Percentiles rank a stretch among this genome's conserved stretches.
Evolutionary conservation across 2,888 invertebrate species (phyloP).

Genomic region (Tetropium fuscum): DNA sequence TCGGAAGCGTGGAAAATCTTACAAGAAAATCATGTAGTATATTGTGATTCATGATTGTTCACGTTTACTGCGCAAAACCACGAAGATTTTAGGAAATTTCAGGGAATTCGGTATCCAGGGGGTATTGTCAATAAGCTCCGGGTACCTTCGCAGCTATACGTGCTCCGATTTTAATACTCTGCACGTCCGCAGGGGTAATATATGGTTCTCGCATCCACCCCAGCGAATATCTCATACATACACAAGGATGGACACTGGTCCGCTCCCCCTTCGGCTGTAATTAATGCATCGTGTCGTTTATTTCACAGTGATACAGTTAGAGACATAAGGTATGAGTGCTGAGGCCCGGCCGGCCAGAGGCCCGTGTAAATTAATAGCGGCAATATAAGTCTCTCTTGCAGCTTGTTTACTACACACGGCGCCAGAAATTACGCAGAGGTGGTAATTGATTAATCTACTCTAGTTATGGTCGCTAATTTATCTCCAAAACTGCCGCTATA

Average conservation of each 20-base stretch:
- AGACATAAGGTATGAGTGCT: slow-evolving; percentile 55
- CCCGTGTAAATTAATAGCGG: slow-evolving; percentile 65
- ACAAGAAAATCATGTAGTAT: no score
- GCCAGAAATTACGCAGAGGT: slow-evolving; percentile 59
- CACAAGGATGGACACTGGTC: slow-evolving; percentile 46
- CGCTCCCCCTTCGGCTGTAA: slow-evolving; percentile 48
- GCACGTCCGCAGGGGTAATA: slow-evolving; percentile 59
- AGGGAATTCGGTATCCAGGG: neutral
- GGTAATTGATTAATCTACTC: slow-evolving; percentile 61
- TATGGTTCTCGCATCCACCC: slow-evolving; percentile 48
- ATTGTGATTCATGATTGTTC: no score
- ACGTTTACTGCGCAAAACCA: neutral
- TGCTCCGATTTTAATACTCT: slow-evolving; percentile 68
- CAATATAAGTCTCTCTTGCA: slow-evolving; percentile 64
- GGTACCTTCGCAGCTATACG: slow-evolving; percentile 56
- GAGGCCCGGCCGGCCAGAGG: slow-evolving; percentile 47
- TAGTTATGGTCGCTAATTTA: slow-evolving; percentile 57
- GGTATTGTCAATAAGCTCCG: slow-evolving; percentile 15
- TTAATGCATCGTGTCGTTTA: slow-evolving; percentile 64
- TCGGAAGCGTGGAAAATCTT: no score
- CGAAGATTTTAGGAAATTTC: neutral
- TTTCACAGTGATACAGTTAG: slow-evolving; percentile 62
- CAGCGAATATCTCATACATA: slow-evolving; percentile 55
- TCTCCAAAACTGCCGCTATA: slow-evolving; percentile 46
- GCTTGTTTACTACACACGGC: slow-evolving; percentile 61